Evolutionary conservation across 2,113 vertebrate genomes (phyloP).

Genomic region (Oryzias woworae): DNA sequence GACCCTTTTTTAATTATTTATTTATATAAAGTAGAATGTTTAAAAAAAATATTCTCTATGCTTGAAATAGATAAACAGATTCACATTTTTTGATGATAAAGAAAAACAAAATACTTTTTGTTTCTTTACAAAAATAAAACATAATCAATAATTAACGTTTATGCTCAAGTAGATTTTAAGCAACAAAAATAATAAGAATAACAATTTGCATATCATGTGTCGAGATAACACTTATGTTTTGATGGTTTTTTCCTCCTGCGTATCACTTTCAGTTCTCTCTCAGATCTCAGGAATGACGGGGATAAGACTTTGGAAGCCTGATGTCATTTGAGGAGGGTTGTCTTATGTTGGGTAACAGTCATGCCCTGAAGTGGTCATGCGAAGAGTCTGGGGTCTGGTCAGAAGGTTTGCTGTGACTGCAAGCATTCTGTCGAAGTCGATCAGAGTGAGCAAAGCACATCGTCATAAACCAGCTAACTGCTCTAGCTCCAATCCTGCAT

Average conservation of each 20-base stretch:
- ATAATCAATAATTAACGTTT: no score
- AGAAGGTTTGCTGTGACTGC: slow-evolving; percentile 32
- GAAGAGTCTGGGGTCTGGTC: slow-evolving; percentile 41
- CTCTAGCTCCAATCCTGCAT: neutral
- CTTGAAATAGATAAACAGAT: no score
- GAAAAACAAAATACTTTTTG: no score
- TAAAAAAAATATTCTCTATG: no score
- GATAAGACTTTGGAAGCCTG: neutral
- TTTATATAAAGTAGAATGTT: no score
- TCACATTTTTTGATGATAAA: no score
- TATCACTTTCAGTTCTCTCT: neutral
- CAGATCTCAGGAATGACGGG: slow-evolving; percentile 1
- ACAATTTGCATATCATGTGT: no score
- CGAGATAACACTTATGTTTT: no score
- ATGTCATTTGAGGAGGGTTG: slow-evolving; percentile 9
- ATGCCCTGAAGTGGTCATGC: slow-evolving; percentile 12
- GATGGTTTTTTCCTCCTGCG: neutral
- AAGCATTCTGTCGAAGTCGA: slow-evolving; percentile 18
- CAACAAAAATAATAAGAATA: no score
- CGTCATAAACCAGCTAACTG: neutral
- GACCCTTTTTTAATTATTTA: no score
- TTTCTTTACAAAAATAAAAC: no score
- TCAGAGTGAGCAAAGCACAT: neutral
- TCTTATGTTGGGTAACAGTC: neutral
- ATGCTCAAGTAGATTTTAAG: no score